These are phyloP conservation scores for Ichneumoninae sp. DNA, from an alignment of 2,888 invertebrate species.

Conservation along the genomic window DNA sequence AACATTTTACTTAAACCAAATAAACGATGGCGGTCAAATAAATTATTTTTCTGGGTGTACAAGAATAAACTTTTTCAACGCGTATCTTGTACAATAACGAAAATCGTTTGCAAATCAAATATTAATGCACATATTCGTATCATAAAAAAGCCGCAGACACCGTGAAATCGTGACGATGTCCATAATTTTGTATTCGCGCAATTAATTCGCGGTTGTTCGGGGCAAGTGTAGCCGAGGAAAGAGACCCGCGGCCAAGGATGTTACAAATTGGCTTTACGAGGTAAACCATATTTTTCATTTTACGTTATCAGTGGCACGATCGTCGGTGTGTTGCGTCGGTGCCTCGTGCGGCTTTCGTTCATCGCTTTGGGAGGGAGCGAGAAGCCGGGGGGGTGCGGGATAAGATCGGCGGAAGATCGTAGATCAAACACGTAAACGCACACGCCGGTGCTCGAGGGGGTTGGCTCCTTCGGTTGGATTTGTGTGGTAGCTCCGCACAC, in stretches of 20 bases:
- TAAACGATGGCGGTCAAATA: too few species aligned
- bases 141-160: not conserved
- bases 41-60: too few species aligned
- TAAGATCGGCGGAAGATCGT: constrained; percentile 82
- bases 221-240: constrained; percentile 30
- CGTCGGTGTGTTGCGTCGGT: constrained; percentile 55
- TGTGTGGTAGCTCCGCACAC: constrained; percentile 13
- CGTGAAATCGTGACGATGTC: constrained; percentile 18
- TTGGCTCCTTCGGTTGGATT: constrained; percentile 69
- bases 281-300: constrained; percentile 70
- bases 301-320: constrained; percentile 65
- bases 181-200: constrained; percentile 56
- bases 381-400: constrained; percentile 63
- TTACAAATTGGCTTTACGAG: constrained; percentile 70
- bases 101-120: constrained; percentile 25
- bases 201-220: constrained; percentile 50
- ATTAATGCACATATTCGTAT: constrained; percentile 26
- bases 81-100: too few species aligned
- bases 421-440: constrained; percentile 83
- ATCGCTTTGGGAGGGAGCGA: constrained; percentile 32
- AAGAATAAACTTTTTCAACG: too few species aligned
- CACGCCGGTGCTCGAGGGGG: constrained; percentile 73
- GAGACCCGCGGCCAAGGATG: constrained; percentile 55
- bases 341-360: constrained; percentile 55
- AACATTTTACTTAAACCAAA: too few species aligned